Evolutionary conservation across 2,113 vertebrate species (phyloP), one percentile per base, ranked within the genome.

Genomic region (Progne subis): DNA sequence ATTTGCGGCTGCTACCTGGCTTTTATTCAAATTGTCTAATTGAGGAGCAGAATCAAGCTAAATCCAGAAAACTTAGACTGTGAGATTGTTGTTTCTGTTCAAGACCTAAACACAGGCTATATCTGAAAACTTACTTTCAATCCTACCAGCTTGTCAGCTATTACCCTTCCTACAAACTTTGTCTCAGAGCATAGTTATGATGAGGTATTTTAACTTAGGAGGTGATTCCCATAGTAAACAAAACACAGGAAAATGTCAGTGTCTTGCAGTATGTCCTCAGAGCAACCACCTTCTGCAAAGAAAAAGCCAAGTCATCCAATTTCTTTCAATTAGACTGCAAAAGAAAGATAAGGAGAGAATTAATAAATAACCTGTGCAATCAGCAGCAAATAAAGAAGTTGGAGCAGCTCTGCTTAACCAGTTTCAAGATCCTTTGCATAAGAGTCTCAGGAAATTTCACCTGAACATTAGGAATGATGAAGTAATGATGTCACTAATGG

Each of bases 261-360:
- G 46, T 43, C 26, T 77, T 93, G 70, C 90, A 69, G 86, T 26
- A 28, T 18, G 32, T 60, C n/a, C 34, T 88, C 74, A 55, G 25
- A 88, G 76, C 78, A 79, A 83, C 52, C 46, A 82, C 28, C 29
- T 43, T 72, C n/a, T 59, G 61, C 28, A 70, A 25, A 80, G 46
- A 94, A 92, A 53, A 41, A 96, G 49, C 12, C 53, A 94, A 79
- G 68, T 80, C 91, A 90, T 83, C 41, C 28, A 41, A 85, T 95
- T 94, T 65, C 29, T 92, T 96, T 75, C 75, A 90, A 65, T 95
- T 94, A 88, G 32, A 86, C 63, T 77, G 28, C 52, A 78, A 91
- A 83, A 82, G 53, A 95, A 97, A 86, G 12, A 78, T 68, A 84
- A 97, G 76, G 37, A 80, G 69, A n/a, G 65, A 96, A 86, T 84